Conservation (phyloP, 35 echinoderm and acorn worm genomes). For the Strongylocentrotus purpuratus region DNA sequence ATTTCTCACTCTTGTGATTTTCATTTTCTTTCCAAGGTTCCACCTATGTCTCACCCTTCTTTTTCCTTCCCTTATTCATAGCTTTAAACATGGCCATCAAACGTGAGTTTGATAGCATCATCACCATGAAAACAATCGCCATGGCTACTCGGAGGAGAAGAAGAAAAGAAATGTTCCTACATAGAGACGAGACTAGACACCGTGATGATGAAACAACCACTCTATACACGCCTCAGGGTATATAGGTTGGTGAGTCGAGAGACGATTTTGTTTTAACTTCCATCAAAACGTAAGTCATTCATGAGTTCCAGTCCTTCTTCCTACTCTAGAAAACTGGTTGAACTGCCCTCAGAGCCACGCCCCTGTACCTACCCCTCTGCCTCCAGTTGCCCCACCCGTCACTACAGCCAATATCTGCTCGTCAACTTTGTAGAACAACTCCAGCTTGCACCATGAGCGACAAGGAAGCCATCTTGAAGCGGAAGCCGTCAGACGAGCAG, state of each 20-base stretch:
- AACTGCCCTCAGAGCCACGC: neutral
- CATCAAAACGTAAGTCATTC: conserved; percentile 25
- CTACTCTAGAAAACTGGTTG: conserved; percentile 6
- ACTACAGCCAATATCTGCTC: neutral
- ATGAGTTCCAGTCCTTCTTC: conserved; percentile 42
- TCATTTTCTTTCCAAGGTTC: too few relatives aligned
- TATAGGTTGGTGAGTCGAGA: neutral
- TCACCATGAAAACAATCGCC: neutral
- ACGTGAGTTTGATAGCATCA: neutral
- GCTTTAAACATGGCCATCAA: neutral
- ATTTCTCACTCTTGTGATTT: too few relatives aligned
- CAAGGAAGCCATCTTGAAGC: conserved; percentile 23
- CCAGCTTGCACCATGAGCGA: neutral
- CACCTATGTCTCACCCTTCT: neutral
- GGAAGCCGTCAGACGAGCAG: neutral
- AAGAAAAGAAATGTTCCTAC: neutral
- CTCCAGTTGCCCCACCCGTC: neutral
- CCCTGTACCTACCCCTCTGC: neutral
- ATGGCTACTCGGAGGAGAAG: neutral
- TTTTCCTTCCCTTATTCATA: conserved; percentile 3
- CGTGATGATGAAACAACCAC: neutral
- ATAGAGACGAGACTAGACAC: neutral
- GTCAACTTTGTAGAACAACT: neutral
- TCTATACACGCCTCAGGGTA: neutral
- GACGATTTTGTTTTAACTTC: neutral